Evolutionary conservation across 2,113 vertebrate species (phyloP).

Genomic region (Daboia siamensis): DNA sequence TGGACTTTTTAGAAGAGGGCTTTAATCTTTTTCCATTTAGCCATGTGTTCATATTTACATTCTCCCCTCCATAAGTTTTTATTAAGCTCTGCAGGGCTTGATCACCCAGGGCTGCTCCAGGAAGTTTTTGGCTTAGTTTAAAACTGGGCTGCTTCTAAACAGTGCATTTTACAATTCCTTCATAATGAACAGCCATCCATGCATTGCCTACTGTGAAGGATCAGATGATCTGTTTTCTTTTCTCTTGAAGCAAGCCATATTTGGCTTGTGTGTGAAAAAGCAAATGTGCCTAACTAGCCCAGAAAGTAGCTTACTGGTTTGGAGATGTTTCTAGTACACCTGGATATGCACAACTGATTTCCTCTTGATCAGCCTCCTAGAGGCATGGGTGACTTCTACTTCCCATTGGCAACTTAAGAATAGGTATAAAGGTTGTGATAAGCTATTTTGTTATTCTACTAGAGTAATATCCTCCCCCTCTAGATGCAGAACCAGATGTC

Average conservation of each 20-base stretch:
- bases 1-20: slow-evolving; percentile 53
- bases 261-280: slow-evolving; percentile 58
- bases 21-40: slow-evolving; percentile 56
- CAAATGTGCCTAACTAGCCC: slow-evolving; percentile 54
- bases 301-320: slow-evolving; percentile 61
- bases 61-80: slow-evolving; percentile 26
- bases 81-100: slow-evolving; percentile 38
- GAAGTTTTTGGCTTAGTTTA: slow-evolving; percentile 32
- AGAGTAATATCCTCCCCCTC: slow-evolving; percentile 3
- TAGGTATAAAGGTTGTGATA: slow-evolving; percentile 49
- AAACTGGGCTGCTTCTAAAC: slow-evolving; percentile 31
- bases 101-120: slow-evolving; percentile 24
- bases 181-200: slow-evolving; percentile 31
- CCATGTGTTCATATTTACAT: slow-evolving; percentile 39
- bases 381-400: slow-evolving; percentile 35
- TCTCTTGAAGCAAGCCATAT: slow-evolving; percentile 64
- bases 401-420: slow-evolving; percentile 21
- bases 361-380: slow-evolving; percentile 44
- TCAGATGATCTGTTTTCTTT: slow-evolving; percentile 63
- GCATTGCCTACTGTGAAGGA: slow-evolving; percentile 38
- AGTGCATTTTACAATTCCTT: slow-evolving; percentile 51
- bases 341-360: slow-evolving; percentile 54
- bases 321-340: slow-evolving; percentile 46
- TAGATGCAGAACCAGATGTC: slow-evolving; percentile 22
- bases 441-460: slow-evolving; percentile 10